Evolutionary conservation across 2,113 vertebrate genomes (phyloP).

Genomic region (Oreochromis aureus): DNA sequence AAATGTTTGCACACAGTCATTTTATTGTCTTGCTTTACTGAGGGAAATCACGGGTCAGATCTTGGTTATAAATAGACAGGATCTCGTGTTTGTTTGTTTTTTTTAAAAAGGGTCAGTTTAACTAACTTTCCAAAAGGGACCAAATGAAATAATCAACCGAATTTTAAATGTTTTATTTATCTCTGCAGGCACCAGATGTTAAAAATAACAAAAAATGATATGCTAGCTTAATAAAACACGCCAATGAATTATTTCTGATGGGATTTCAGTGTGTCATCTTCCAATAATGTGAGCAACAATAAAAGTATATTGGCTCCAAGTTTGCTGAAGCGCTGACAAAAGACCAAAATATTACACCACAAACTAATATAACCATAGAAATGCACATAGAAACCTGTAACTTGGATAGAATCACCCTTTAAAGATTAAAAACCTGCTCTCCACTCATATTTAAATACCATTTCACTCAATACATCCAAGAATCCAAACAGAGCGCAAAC

Average conservation of each 20-base stretch:
- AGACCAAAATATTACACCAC: neutral
- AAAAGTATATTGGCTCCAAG: neutral
- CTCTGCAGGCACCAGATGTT: neutral
- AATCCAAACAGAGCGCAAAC: neutral
- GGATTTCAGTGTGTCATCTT: neutral
- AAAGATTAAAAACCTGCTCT: rapidly evolving
- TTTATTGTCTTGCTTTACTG: neutral
- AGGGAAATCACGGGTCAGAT: neutral
- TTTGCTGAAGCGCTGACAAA: neutral
- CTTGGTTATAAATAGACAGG: neutral
- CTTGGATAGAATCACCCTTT: neutral
- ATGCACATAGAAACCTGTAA: rapidly evolving
- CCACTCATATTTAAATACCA: neutral
- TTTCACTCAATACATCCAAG: neutral
- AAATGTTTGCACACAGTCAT: slow-evolving; percentile 9
- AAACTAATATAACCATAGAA: neutral
- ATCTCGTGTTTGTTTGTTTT: neutral
- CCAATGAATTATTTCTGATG: rapidly evolving
- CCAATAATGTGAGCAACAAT: neutral
- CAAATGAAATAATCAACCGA: neutral
- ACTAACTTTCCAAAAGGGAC: neutral
- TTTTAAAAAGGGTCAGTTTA: neutral
- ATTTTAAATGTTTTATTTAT: neutral
- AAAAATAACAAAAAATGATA: neutral
- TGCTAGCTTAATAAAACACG: neutral